Percentiles rank a stretch among this genome's conserved stretches.
These are phyloP conservation scores for Ricordea florida DNA, from an alignment of 92 coral and sea anemone species.

Conservation along the genomic window DNA sequence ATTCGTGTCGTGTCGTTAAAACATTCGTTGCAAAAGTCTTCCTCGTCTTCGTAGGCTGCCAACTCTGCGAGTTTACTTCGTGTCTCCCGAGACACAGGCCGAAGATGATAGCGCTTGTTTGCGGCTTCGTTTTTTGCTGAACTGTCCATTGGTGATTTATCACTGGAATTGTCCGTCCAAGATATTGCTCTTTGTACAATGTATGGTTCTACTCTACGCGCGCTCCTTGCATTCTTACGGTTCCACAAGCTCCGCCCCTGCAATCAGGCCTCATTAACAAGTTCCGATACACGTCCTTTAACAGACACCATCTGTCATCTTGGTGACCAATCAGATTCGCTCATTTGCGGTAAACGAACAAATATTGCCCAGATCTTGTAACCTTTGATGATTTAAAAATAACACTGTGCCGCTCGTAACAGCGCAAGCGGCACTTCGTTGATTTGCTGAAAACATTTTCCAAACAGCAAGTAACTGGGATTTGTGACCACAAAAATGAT, in stretches of 20 bases:
- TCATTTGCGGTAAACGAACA: constrained; percentile 6
- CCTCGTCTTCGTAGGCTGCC: constrained; percentile 87
- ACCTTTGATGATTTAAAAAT: constrained; percentile 7
- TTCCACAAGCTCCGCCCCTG: constrained; percentile 92
- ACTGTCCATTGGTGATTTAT: constrained; percentile 5
- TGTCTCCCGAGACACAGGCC: constrained; percentile 81
- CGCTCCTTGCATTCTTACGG: constrained; percentile 60
- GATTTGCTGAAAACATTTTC: too few species aligned
- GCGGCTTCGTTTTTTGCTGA: constrained; percentile 23
- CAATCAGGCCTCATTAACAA: constrained; percentile 92
- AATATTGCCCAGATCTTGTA: neutral
- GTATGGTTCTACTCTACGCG: neutral
- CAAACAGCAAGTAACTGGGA: too few species aligned
- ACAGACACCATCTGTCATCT: constrained; percentile 18
- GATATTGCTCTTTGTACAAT: constrained; percentile 21
- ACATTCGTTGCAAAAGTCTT: constrained; percentile 76
- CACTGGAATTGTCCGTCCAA: neutral
- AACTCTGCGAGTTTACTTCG: constrained; percentile 82
- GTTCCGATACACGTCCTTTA: constrained; percentile 55
- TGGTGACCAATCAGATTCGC: constrained; percentile 13
- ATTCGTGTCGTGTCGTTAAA: constrained; percentile 67
- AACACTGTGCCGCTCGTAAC: neutral
- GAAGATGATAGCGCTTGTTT: constrained; percentile 72
- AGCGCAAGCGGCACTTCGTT: too few species aligned
- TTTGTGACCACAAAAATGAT: too few species aligned